A percentile compares a stretch with the other conserved stretches of the same genome.
phyloP scores from a whole-genome alignment of 2,113 vertebrate genomes.

The Sorex fumeus region DNA sequence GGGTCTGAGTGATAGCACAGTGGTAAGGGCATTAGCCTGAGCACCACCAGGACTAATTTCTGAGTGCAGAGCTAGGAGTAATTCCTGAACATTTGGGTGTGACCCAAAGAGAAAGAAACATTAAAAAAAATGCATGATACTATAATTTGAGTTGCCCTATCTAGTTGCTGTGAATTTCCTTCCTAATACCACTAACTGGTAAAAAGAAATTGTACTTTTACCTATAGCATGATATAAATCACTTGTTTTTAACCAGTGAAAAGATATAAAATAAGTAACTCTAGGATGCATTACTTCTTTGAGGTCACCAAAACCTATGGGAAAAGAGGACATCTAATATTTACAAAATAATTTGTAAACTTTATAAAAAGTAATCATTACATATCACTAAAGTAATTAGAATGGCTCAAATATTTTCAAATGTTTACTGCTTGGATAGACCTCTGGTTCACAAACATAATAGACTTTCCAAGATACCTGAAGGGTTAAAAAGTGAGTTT shows the following conservation, averaged over 20 bases:
- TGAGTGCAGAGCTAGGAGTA: too few relatives aligned
- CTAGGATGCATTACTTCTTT: slow-evolving; percentile 16
- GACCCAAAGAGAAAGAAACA: too few relatives aligned
- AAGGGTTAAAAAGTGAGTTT: slow-evolving; percentile 13
- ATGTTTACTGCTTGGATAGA: slow-evolving; percentile 43
- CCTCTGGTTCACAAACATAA: neutral
- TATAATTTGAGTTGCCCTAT: slow-evolving; percentile 22
- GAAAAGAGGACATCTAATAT: slow-evolving; percentile 25
- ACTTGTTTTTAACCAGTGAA: slow-evolving; percentile 41
- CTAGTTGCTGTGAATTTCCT: slow-evolving; percentile 30
- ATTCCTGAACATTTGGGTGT: too few relatives aligned
- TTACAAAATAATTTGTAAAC: slow-evolving; percentile 33
- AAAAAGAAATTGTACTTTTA: slow-evolving; percentile 61
- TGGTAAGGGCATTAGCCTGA: too few relatives aligned
- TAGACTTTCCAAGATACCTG: slow-evolving; percentile 35
- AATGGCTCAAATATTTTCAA: slow-evolving; percentile 49
- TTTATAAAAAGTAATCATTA: neutral
- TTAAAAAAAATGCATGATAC: too few relatives aligned
- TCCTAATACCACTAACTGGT: slow-evolving; percentile 6
- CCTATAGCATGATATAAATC: slow-evolving; percentile 16
- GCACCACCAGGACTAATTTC: too few relatives aligned
- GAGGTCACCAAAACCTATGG: slow-evolving; percentile 19
- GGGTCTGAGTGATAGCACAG: too few relatives aligned
- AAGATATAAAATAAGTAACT: slow-evolving; percentile 37
- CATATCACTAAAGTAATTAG: slow-evolving; percentile 18